These are phyloP conservation scores for Lepidurus couesii DNA, from an alignment of 1,140 invertebrate genomes.

Conservation along the genomic window DNA sequence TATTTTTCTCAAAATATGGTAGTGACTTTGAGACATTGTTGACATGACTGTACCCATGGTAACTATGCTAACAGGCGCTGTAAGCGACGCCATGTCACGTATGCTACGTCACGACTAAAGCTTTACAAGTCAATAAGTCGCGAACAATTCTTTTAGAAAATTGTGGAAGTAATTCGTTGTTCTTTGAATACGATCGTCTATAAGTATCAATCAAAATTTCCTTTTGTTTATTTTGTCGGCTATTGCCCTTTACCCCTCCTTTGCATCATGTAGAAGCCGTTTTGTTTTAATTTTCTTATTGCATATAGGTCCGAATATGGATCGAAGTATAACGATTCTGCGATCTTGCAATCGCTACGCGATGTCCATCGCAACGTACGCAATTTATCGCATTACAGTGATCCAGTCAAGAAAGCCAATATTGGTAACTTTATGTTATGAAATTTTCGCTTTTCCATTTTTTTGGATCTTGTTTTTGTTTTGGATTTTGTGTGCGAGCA, in stretches of 20 bases:
- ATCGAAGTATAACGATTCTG: constrained; percentile 24
- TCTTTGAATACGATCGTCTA: constrained; percentile 11
- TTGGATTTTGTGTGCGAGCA: not conserved
- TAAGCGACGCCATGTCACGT: too few species aligned
- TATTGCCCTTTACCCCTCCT: not conserved
- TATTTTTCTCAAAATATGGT: too few species aligned
- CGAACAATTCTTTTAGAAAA: too few species aligned
- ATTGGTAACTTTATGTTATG: constrained; percentile 22
- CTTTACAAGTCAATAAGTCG: too few species aligned
- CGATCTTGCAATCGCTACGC: constrained; percentile 27
- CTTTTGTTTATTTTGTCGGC: not conserved
- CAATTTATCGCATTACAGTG: constrained; percentile 31
- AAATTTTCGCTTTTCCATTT: not conserved
- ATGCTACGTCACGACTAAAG: too few species aligned
- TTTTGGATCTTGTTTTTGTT: not conserved
- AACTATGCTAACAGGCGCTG: too few species aligned
- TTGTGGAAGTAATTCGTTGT: not conserved
- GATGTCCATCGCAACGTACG: constrained; percentile 28
- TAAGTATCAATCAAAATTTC: not conserved
- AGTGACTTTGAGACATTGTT: too few species aligned
- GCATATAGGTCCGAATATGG: not conserved
- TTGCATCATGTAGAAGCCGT: not conserved
- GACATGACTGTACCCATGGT: too few species aligned
- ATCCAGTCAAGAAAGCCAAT: constrained; percentile 21
- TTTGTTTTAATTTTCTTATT: not conserved